phyloP scores from a whole-genome alignment of 35 echinoderm and acorn worm genomes.

The Acanthaster planci region DNA sequence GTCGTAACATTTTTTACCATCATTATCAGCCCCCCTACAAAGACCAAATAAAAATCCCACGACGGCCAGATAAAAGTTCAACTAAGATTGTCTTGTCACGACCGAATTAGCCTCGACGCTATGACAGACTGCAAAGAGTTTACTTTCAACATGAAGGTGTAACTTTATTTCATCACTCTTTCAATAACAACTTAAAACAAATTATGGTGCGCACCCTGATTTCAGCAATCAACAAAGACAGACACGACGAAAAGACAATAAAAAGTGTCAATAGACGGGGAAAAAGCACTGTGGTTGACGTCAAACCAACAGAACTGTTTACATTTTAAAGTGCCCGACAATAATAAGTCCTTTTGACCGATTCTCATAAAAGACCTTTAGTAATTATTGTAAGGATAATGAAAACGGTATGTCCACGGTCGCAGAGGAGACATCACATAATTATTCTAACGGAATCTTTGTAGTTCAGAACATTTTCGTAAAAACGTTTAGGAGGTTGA shows the following conservation, averaged over 20 bases:
- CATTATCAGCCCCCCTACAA: no score
- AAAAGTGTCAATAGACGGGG: no score
- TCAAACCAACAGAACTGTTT: not conserved
- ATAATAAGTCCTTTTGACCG: not conserved
- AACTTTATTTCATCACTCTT: slow-evolving; percentile 30
- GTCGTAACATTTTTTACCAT: no score
- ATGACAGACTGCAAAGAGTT: no score
- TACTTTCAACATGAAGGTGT: not conserved
- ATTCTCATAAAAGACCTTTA: not conserved
- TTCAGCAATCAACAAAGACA: not conserved
- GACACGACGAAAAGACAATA: not conserved
- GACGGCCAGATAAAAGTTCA: no score
- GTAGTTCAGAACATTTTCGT: no score
- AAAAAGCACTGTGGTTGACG: slow-evolving; percentile 13
- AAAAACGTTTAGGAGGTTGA: no score
- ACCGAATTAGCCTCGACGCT: no score
- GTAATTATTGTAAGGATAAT: not conserved
- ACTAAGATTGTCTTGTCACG: no score
- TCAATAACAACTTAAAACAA: slow-evolving; percentile 9
- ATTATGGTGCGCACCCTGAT: slow-evolving; percentile 16
- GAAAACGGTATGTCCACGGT: not conserved
- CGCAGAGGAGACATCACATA: not conserved
- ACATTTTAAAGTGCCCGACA: not conserved
- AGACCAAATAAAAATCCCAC: no score
- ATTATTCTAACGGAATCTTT: no score